These are phyloP conservation scores for Noctua janthina DNA, from an alignment of 2,888 invertebrate species.

Conservation along the genomic window DNA sequence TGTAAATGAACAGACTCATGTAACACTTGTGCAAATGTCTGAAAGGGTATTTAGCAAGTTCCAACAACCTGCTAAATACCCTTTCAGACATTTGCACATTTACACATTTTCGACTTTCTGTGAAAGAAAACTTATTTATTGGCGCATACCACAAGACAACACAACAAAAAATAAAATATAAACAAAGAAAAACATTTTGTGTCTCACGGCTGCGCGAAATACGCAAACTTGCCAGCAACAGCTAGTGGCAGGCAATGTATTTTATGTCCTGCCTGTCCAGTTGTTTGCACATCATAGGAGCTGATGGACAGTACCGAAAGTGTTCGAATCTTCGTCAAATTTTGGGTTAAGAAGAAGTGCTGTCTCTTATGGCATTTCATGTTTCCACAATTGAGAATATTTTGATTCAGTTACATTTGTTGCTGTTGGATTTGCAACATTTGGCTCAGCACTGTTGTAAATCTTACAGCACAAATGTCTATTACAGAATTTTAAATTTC, in stretches of 20 bases:
- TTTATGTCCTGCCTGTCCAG: neutral
- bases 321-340: no score
- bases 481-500: neutral
- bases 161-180: no score
- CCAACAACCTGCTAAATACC: no score
- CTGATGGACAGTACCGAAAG: neutral
- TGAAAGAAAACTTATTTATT: no score
- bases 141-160: no score
- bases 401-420: neutral
- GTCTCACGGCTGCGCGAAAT: no score
- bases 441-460: neutral
- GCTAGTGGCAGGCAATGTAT: no score
- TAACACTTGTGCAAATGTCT: neutral
- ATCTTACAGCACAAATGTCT: neutral
- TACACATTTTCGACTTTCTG: neutral
- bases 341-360: neutral
- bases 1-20: neutral
- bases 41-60: neutral
- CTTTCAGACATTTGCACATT: no score
- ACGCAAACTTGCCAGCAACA: no score
- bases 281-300: neutral
- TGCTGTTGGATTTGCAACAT: neutral
- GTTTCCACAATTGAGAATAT: neutral
- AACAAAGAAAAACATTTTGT: no score
- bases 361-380: neutral